These are phyloP conservation scores for Sparus aurata DNA, from an alignment of 2,797 vertebrate species.

Conservation along the genomic window DNA sequence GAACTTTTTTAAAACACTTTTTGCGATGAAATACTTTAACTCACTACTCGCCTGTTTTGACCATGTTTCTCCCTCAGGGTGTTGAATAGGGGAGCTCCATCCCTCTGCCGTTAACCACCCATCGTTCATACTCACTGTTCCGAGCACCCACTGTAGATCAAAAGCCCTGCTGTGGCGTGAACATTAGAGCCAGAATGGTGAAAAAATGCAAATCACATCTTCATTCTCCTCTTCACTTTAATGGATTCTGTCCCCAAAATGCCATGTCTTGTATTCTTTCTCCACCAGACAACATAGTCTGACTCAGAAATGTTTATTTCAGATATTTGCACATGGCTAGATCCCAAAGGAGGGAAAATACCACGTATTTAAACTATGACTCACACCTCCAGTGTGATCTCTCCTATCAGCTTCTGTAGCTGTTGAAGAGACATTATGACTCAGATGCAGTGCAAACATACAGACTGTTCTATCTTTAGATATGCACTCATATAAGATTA, in stretches of 20 bases:
- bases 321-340: constrained; percentile 44
- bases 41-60: constrained; percentile 7
- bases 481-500: constrained; percentile 12
- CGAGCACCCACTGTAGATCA: constrained; percentile 44
- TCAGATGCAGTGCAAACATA: constrained; percentile 50
- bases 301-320: constrained; percentile 45
- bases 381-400: constrained; percentile 45
- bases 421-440: constrained; percentile 44
- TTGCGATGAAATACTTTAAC: not conserved
- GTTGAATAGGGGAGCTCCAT: constrained; percentile 46
- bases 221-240: constrained; percentile 37
- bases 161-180: constrained; percentile 50
- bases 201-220: constrained; percentile 61
- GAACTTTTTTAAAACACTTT: not conserved
- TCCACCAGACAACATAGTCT: constrained; percentile 45
- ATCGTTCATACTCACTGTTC: constrained; percentile 55
- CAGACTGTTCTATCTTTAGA: constrained; percentile 36
- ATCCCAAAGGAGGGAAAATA: constrained; percentile 47
- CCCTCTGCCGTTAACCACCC: constrained; percentile 65
- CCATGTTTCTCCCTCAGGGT: constrained; percentile 29
- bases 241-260: constrained; percentile 28
- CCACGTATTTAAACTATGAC: constrained; percentile 56
- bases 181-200: constrained; percentile 47
- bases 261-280: constrained; percentile 10
- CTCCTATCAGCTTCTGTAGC: constrained; percentile 43